Conservation (phyloP, 2,797 vertebrate genomes). For the Synanceia verrucosa region DNA sequence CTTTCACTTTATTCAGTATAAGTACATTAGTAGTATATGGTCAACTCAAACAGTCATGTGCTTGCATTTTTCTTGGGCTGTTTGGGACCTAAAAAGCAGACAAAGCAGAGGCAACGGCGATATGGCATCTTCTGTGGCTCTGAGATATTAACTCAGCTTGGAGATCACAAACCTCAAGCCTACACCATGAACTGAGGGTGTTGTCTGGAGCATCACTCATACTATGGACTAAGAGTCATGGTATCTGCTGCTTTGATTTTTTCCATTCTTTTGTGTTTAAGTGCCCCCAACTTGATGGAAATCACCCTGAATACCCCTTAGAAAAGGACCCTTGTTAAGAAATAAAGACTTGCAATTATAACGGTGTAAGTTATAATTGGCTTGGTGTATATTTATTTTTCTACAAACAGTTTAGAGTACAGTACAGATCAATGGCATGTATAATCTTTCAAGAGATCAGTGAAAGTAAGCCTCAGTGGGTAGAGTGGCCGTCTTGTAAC, state of each 20-base stretch:
- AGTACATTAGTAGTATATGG: not conserved
- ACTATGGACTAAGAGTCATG: not conserved
- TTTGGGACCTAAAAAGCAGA: slow-evolving; percentile 1
- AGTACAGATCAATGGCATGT: not conserved
- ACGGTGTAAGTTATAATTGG: not conserved
- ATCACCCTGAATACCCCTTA: slow-evolving; percentile 2
- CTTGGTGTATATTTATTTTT: not conserved
- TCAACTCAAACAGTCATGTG: not conserved
- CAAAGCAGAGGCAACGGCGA: not conserved
- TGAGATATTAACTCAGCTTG: not conserved
- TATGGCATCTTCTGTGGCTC: rapidly evolving
- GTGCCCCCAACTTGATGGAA: not conserved
- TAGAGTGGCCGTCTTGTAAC: no score
- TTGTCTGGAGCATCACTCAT: not conserved
- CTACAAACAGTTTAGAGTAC: not conserved
- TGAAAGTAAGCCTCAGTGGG: no score
- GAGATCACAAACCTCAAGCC: not conserved
- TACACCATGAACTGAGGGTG: not conserved
- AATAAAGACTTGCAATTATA: not conserved
- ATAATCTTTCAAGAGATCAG: not conserved
- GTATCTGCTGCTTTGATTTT: not conserved
- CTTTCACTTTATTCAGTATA: not conserved
- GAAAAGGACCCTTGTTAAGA: not conserved
- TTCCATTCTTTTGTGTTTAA: not conserved
- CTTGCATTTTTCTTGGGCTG: not conserved